Percentiles rank a stretch among this genome's conserved stretches.
phyloP scores from a whole-genome alignment of 2,797 vertebrate species.

The Helostoma temminkii region DNA sequence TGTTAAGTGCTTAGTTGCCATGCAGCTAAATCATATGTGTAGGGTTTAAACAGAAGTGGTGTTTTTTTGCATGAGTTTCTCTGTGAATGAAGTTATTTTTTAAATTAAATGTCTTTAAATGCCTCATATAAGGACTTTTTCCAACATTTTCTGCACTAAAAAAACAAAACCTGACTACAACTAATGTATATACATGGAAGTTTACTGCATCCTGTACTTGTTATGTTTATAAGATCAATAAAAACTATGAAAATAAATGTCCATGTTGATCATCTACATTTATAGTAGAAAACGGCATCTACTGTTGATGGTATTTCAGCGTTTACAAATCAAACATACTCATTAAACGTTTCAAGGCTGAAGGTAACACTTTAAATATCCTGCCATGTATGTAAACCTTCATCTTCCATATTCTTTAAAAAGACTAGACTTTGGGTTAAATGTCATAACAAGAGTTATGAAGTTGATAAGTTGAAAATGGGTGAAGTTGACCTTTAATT shows the following conservation, averaged over 20 bases:
- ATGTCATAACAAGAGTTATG: no score
- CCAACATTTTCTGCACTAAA: neutral
- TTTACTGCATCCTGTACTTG: neutral
- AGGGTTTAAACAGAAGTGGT: neutral
- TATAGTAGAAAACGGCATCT: no score
- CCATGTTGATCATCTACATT: neutral
- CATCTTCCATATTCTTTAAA: no score
- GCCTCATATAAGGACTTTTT: neutral
- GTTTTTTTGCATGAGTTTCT: constrained; percentile 17
- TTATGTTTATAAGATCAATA: constrained; percentile 26
- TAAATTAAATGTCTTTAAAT: neutral
- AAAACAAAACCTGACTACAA: no score
- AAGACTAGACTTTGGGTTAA: no score
- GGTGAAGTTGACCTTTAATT: no score
- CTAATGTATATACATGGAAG: neutral
- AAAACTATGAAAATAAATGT: constrained; percentile 24
- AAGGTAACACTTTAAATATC: no score
- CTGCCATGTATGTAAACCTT: no score
- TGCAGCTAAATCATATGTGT: neutral
- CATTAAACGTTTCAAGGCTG: no score
- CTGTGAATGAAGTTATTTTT: constrained; percentile 1
- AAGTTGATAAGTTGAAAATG: no score
- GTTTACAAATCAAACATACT: no score
- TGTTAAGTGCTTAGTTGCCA: neutral
- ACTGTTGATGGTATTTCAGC: no score